Conservation (phyloP, 2,888 invertebrate species). For the Cerastis leucographa region DNA sequence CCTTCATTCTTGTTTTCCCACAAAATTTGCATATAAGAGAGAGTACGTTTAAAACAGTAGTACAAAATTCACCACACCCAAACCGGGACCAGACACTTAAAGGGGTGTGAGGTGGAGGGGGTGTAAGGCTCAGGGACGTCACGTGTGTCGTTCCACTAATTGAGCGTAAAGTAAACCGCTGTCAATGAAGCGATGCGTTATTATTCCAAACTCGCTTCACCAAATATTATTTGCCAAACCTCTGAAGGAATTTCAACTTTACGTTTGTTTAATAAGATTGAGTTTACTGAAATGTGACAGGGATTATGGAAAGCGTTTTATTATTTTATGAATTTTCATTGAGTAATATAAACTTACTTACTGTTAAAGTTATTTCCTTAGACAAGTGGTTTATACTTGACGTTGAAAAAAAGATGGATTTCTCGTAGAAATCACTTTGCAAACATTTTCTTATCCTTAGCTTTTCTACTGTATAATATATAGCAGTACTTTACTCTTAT, state of each 20-base stretch:
- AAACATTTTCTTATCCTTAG: not conserved
- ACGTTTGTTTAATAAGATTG: constrained; percentile 33
- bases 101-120: constrained; percentile 43
- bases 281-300: constrained; percentile 27
- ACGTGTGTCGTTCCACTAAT: constrained; percentile 80
- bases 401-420: constrained; percentile 21
- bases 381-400: constrained; percentile 39
- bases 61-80: constrained; percentile 54
- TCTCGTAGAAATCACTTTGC: not conserved
- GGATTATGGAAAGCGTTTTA: constrained; percentile 57
- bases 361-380: constrained; percentile 38
- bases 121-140: constrained; percentile 62
- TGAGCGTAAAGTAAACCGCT: constrained; percentile 83
- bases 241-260: constrained; percentile 55
- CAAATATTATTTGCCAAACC: constrained; percentile 71
- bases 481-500: constrained; percentile 1
- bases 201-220: constrained; percentile 76
- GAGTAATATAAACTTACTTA: constrained; percentile 57
- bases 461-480: not conserved
- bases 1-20: constrained; percentile 45
- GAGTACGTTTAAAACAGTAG: constrained; percentile 54
- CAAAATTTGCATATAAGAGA: constrained; percentile 58
- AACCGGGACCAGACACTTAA: constrained; percentile 49
- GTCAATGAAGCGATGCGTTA: constrained; percentile 77
- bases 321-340: constrained; percentile 61